Evolutionary conservation across 2,797 vertebrate genomes (phyloP), one percentile per base, ranked within the genome.

Genomic region (Myiothlypis coronata): DNA sequence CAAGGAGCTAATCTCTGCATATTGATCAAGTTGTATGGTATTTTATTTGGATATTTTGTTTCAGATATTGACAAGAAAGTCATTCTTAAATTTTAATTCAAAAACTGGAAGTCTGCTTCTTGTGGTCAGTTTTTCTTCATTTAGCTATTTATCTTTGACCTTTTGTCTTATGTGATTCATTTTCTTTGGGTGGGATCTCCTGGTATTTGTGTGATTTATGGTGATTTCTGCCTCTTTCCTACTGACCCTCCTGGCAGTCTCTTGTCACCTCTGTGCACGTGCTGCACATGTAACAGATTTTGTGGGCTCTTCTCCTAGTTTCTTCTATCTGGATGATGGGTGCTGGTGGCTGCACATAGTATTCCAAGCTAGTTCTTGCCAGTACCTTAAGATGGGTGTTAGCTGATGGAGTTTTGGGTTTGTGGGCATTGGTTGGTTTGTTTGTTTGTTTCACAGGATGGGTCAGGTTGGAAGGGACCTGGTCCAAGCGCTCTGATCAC

Each of bases 1-100:
- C 32, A 68, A 68, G 35, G 20, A 70, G 15, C 43, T 80, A 4
- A 30, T 79, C 20, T 75, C 56, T 57, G n/a, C 35, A 7, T 32
- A 26, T 43, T n/a, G 13, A n/a, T 52, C 0, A 4, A 52, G 7
- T 53, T 69, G 50, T 57, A 14, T 24, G 0, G 0, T 61, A 12
- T 46, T 88, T 19, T 74, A 0, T 56, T 63, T 23, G 11, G 32
- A 21, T 68, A 12, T 50, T 59, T 90, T 81, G 8, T 15, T 86
- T 83, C 39, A 69, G 16, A 59, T 94, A 39, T 23, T 4, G 1
- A 47, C 27, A 17, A 64, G 34, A 70, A 80, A 47, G 26, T 68
- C 2, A 9, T 80, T 89, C 1, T 8, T 64, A 35, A 74, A 28
- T 35, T 67, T 70, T 9, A 21, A 34, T 8, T 86, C 22, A 28